These are phyloP conservation scores for Menidia menidia DNA, from an alignment of 2,797 vertebrate genomes.

Conservation along the genomic window DNA sequence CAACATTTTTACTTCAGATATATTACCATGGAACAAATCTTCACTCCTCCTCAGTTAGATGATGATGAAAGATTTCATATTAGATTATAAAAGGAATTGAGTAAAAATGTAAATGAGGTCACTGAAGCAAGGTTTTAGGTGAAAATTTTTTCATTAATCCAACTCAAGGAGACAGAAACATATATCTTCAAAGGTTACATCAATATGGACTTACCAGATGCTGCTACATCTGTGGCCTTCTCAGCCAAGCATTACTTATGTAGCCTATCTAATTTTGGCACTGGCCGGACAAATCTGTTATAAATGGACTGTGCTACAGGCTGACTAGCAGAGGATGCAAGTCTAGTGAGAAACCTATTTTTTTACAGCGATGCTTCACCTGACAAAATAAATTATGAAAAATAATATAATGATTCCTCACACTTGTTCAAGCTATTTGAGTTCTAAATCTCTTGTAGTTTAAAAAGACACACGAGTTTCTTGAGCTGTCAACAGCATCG, in stretches of 20 bases:
- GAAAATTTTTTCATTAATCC: slow-evolving; percentile 10
- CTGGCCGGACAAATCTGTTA: slow-evolving; percentile 15
- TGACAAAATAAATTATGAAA: slow-evolving; percentile 38
- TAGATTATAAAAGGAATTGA: not conserved
- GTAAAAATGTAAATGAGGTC: not conserved
- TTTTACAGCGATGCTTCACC: slow-evolving; percentile 23
- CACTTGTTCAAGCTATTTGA: slow-evolving; percentile 45
- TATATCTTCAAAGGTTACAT: slow-evolving; percentile 49
- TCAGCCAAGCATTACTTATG: slow-evolving; percentile 34
- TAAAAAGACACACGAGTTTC: slow-evolving; percentile 51
- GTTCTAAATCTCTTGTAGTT: slow-evolving; percentile 44
- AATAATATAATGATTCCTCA: slow-evolving; percentile 22
- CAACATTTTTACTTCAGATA: slow-evolving; percentile 9
- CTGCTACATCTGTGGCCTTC: slow-evolving; percentile 48
- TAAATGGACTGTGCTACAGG: slow-evolving; percentile 17
- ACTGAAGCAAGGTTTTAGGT: too few relatives aligned
- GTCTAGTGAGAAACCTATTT: slow-evolving; percentile 28
- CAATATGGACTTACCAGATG: slow-evolving; percentile 46
- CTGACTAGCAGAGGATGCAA: slow-evolving; percentile 18
- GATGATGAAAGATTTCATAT: too few relatives aligned
- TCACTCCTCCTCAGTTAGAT: not conserved
- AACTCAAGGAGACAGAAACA: slow-evolving; percentile 5
- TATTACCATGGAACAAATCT: not conserved
- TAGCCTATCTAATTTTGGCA: slow-evolving; percentile 23
- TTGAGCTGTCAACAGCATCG: slow-evolving; percentile 59